Conservation (phyloP, 2,888 invertebrate genomes). For the Ophion obscuratus region DNA sequence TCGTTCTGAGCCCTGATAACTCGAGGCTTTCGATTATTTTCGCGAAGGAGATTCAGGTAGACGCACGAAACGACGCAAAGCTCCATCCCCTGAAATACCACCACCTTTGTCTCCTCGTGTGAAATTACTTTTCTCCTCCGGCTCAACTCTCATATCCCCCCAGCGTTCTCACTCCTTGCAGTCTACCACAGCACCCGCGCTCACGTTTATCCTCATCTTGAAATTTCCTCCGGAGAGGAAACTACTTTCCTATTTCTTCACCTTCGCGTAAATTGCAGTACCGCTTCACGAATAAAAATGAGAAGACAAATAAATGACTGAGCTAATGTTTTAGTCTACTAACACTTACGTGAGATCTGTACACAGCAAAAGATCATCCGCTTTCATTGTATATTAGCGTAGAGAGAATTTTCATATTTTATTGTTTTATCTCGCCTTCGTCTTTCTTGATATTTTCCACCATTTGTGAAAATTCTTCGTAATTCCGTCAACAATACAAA, state of each 20-base stretch:
- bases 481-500: neutral
- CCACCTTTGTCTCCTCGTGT: conserved; percentile 75
- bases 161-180: conserved; percentile 55
- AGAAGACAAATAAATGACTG: conserved; percentile 6
- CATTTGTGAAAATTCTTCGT: too few relatives aligned
- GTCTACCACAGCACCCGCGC: conserved; percentile 36
- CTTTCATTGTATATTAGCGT: too few relatives aligned
- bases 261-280: conserved; percentile 82
- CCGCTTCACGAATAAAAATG: conserved; percentile 59
- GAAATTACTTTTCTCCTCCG: conserved; percentile 83
- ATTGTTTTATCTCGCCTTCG: too few relatives aligned
- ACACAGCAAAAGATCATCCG: neutral
- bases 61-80: conserved; percentile 58
- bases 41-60: conserved; percentile 6
- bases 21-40: neutral
- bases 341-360: neutral
- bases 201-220: conserved; percentile 82
- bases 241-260: conserved; percentile 82
- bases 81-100: conserved; percentile 70
- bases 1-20: conserved; percentile 47
- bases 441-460: too few relatives aligned
- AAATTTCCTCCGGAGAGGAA: conserved; percentile 80
- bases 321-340: neutral
- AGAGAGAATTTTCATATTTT: too few relatives aligned
- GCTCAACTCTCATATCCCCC: conserved; percentile 82